Evolutionary conservation across 1,140 invertebrate species (phyloP).

Genomic region (Caenorhabditis elegans): WBcel235 BX284606.5:12051501-12052000

Average conservation of each 20-base stretch:
- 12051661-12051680: neutral
- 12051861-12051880: no score
- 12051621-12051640: no score
- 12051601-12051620: neutral
- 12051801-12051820: conserved; percentile 10
- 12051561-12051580: neutral
- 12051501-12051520: conserved; percentile 32
- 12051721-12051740: conserved; percentile 27
- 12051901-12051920: no score
- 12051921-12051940: no score
- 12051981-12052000: no score
- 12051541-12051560: neutral
- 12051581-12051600: neutral
- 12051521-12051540: conserved; percentile 31
- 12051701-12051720: neutral
- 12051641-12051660: neutral
- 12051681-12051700: neutral
- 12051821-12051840: conserved; percentile 25
- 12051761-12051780: conserved; percentile 13
- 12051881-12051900: neutral
- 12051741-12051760: conserved; percentile 7
- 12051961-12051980: no score
- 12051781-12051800: neutral
- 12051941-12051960: no score
- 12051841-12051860: neutral